Evolutionary conservation across 2,797 vertebrate species (phyloP).

Genomic region (Enteromius afrohamiltoni): DNA sequence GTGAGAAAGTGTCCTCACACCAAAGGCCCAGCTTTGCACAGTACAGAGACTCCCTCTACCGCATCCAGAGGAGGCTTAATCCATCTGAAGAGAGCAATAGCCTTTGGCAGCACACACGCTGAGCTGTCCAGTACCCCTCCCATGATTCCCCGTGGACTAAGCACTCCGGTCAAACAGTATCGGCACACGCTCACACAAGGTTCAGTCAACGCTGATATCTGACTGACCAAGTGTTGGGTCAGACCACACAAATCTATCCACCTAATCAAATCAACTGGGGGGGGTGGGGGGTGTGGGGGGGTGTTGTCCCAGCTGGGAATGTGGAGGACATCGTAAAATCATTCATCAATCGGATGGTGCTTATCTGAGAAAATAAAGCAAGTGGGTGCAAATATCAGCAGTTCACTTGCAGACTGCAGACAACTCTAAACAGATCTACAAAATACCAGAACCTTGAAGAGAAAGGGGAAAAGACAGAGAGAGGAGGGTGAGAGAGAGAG

Average conservation of each 20-base stretch:
- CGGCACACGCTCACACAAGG: constrained; percentile 10
- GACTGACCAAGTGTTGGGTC: not conserved
- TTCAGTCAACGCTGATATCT: constrained; percentile 29
- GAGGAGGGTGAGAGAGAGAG: constrained; percentile 45
- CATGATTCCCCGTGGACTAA: constrained; percentile 22
- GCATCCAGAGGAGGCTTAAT: constrained; percentile 43
- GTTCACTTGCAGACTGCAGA: constrained; percentile 62
- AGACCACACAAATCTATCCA: constrained; percentile 43
- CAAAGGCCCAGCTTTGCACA: constrained; percentile 16
- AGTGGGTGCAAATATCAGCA: constrained; percentile 46
- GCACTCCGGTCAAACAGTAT: constrained; percentile 49
- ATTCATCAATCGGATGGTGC: constrained; percentile 45
- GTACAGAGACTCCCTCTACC: constrained; percentile 40
- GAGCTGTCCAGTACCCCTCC: constrained; percentile 34
- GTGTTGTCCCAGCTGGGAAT: constrained; percentile 24
- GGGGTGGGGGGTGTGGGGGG: not conserved
- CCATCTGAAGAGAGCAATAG: constrained; percentile 40
- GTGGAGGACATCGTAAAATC: constrained; percentile 25
- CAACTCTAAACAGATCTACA: constrained; percentile 66
- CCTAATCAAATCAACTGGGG: constrained; percentile 18
- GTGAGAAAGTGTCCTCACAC: constrained; percentile 3
- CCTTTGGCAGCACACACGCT: constrained; percentile 39
- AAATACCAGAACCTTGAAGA: constrained; percentile 52
- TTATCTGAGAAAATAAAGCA: constrained; percentile 56
- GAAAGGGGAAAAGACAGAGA: not conserved